Evolutionary conservation across 2,888 invertebrate genomes (phyloP).

Genomic region (Tigriopus californicus): DNA sequence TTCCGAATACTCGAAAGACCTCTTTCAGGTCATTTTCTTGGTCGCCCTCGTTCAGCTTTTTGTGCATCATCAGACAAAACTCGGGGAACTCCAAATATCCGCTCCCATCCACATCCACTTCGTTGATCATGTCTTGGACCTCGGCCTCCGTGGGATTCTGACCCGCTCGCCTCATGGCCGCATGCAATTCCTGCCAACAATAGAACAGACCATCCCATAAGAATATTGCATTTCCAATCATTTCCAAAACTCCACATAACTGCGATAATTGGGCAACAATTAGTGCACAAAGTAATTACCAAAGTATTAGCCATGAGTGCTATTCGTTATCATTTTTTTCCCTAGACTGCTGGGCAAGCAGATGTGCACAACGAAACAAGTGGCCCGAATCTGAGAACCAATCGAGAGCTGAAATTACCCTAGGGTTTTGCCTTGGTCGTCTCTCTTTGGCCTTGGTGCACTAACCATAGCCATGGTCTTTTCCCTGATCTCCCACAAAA

Average conservation of each 20-base stretch:
- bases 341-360: neutral
- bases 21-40: slow-evolving; percentile 14
- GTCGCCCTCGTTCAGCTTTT: slow-evolving; percentile 13
- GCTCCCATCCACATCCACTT: slow-evolving; percentile 14
- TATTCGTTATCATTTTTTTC: neutral
- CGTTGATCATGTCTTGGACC: slow-evolving; percentile 16
- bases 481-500: too few species aligned
- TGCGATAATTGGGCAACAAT: too few species aligned
- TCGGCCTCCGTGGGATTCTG: slow-evolving; percentile 16
- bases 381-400: too few species aligned
- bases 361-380: too few species aligned
- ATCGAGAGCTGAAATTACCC: too few species aligned
- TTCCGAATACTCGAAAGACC: slow-evolving; percentile 14
- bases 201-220: neutral
- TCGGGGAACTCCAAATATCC: slow-evolving; percentile 15
- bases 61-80: slow-evolving; percentile 15
- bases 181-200: slow-evolving; percentile 9
- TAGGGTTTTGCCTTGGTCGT: too few species aligned
- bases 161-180: slow-evolving; percentile 13
- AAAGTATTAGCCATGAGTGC: too few species aligned
- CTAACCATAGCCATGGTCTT: too few species aligned
- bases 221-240: too few species aligned
- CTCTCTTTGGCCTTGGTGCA: too few species aligned
- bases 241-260: too few species aligned
- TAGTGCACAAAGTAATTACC: neutral